phyloP scores from a whole-genome alignment of 2,113 vertebrate species.

The Microtus ochrogaster region DNA sequence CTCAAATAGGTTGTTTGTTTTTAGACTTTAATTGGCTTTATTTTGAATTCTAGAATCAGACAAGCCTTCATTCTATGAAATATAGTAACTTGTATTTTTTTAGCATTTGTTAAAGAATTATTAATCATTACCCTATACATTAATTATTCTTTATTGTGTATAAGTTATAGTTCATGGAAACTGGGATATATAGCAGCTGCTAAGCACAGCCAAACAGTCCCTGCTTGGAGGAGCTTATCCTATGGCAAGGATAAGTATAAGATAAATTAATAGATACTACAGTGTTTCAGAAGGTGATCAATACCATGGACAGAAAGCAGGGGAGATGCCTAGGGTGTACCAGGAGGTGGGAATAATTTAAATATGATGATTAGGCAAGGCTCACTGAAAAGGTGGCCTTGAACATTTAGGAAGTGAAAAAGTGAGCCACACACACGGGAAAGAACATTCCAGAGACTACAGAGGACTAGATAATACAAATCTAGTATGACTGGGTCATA shows the following conservation, averaged over 20 bases:
- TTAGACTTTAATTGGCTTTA: not conserved
- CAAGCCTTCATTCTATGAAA: not conserved
- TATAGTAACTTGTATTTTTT: not conserved
- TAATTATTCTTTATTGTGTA: not conserved
- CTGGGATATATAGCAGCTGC: not conserved
- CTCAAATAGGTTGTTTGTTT: not conserved
- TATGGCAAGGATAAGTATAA: not conserved
- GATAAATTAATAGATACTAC: not conserved
- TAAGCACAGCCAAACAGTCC: not conserved
- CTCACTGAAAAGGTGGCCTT: not conserved
- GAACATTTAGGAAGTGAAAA: not conserved
- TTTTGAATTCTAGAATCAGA: not conserved
- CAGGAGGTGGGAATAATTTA: not conserved
- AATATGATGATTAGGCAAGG: constrained; percentile 8
- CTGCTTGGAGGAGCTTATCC: not conserved
- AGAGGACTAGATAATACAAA: not conserved
- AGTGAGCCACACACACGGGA: not conserved
- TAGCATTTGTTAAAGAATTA: not conserved
- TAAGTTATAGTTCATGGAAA: not conserved
- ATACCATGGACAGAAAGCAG: not conserved
- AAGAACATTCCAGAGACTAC: not conserved
- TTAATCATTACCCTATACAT: not conserved
- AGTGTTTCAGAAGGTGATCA: constrained; percentile 22
- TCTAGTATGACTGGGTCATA: not conserved
- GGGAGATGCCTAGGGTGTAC: not conserved